Evolutionary conservation across 2,888 invertebrate genomes (phyloP).

Genomic region (Hemaris fuciformis): DNA sequence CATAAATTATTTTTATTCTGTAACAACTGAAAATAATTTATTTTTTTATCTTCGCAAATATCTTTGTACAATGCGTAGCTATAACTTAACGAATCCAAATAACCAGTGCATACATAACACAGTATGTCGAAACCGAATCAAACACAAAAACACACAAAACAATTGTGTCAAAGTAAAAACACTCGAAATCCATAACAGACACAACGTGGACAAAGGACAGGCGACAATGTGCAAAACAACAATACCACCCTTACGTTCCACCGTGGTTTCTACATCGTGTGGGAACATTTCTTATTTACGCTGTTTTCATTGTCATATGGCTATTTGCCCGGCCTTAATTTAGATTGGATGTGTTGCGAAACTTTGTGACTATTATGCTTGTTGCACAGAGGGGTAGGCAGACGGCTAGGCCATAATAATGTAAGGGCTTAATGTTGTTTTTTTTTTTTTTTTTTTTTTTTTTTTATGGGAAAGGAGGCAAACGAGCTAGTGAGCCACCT

Average conservation of each 20-base stretch:
- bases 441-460: too few relatives aligned
- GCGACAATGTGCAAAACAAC: slow-evolving; percentile 13
- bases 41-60: too few relatives aligned
- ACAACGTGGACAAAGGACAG: slow-evolving; percentile 14
- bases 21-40: too few relatives aligned
- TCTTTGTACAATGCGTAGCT: too few relatives aligned
- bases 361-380: slow-evolving; percentile 23
- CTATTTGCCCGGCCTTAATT: slow-evolving; percentile 42
- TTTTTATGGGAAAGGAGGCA: too few relatives aligned
- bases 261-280: slow-evolving; percentile 31
- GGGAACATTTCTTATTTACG: slow-evolving; percentile 64
- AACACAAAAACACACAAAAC: background rate
- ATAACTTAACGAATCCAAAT: background rate
- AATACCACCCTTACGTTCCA: slow-evolving; percentile 11
- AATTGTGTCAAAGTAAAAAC: background rate
- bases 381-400: too few relatives aligned
- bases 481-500: too few relatives aligned
- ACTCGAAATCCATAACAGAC: slow-evolving; percentile 6
- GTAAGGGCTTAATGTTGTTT: too few relatives aligned
- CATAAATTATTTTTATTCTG: too few relatives aligned
- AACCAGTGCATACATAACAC: background rate
- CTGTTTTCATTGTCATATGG: slow-evolving; percentile 71
- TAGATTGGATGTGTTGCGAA: slow-evolving; percentile 57
- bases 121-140: background rate
- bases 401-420: too few relatives aligned